Evolutionary conservation across 1,140 invertebrate genomes (phyloP).

Genomic region (Lepidurus arcticus): DNA sequence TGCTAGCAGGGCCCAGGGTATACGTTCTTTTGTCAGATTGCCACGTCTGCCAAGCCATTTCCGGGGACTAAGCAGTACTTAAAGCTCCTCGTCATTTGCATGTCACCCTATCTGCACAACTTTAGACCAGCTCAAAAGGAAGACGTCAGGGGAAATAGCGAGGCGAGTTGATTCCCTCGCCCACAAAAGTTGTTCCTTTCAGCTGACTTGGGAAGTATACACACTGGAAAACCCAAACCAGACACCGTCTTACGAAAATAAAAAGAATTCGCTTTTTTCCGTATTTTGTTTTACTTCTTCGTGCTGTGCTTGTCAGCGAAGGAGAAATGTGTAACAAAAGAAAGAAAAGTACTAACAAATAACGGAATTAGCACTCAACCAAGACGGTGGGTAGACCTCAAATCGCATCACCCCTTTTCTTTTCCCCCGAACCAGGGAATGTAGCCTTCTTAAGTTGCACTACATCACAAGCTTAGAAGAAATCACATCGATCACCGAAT

Average conservation of each 20-base stretch:
- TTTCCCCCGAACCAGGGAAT: too few relatives aligned
- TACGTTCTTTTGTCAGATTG: neutral
- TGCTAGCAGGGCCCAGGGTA: neutral
- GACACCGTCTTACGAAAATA: neutral
- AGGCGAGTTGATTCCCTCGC: neutral
- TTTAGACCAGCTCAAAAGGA: neutral
- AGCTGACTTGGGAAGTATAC: too few relatives aligned
- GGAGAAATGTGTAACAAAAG: neutral
- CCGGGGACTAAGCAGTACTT: neutral
- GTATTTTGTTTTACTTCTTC: neutral
- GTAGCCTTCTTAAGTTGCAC: too few relatives aligned
- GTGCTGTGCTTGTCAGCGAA: neutral
- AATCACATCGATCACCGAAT: too few relatives aligned
- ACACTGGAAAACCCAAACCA: neutral
- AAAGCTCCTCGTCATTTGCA: slow-evolving; percentile 17
- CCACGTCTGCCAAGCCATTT: slow-evolving; percentile 9
- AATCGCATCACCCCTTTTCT: neutral
- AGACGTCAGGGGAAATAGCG: neutral
- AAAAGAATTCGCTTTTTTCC: neutral
- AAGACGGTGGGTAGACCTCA: neutral
- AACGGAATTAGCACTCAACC: neutral
- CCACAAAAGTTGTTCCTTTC: too few relatives aligned
- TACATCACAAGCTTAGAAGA: too few relatives aligned
- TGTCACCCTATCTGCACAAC: neutral
- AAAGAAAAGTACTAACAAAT: neutral